These are phyloP conservation scores for Microdon myrmicae DNA, from an alignment of 2,888 invertebrate genomes.

Conservation along the genomic window DNA sequence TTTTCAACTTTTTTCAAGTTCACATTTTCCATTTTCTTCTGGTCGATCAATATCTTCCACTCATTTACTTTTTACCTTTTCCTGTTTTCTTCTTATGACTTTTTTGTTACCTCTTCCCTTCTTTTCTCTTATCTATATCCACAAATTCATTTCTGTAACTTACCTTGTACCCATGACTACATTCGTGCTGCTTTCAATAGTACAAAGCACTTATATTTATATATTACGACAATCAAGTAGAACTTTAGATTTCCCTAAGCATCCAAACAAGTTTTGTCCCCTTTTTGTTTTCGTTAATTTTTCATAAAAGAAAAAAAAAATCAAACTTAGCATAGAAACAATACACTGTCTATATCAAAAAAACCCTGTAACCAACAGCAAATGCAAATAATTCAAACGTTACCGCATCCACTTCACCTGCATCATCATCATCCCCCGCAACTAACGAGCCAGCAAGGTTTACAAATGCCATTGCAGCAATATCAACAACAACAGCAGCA, in stretches of 20 bases:
- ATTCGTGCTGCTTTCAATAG: too few species aligned
- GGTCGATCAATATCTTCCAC: constrained; percentile 1
- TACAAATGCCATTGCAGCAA: constrained; percentile 24
- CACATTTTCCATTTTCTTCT: not conserved
- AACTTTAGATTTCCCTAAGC: constrained; percentile 1
- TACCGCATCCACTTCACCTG: constrained; percentile 58
- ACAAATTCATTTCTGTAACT: not conserved
- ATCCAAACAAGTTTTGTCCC: constrained; percentile 16
- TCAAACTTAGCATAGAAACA: constrained; percentile 11
- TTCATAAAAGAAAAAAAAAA: constrained; percentile 3
- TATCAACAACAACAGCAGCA: constrained; percentile 55
- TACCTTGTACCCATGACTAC: too few species aligned
- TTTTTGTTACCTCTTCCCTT: not conserved
- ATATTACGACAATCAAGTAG: too few species aligned
- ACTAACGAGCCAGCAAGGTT: not conserved
- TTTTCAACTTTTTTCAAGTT: constrained; percentile 4
- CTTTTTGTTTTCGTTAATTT: constrained; percentile 9
- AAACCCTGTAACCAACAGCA: constrained; percentile 60
- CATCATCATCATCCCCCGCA: constrained; percentile 44
- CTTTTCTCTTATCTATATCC: not conserved
- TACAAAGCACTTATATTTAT: too few species aligned
- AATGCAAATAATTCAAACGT: constrained; percentile 66
- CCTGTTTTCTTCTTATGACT: not conserved
- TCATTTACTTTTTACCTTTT: not conserved
- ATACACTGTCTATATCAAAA: constrained; percentile 37